phyloP scores from a whole-genome alignment of 1,140 invertebrate genomes.

The Zelostemma sp. region DNA sequence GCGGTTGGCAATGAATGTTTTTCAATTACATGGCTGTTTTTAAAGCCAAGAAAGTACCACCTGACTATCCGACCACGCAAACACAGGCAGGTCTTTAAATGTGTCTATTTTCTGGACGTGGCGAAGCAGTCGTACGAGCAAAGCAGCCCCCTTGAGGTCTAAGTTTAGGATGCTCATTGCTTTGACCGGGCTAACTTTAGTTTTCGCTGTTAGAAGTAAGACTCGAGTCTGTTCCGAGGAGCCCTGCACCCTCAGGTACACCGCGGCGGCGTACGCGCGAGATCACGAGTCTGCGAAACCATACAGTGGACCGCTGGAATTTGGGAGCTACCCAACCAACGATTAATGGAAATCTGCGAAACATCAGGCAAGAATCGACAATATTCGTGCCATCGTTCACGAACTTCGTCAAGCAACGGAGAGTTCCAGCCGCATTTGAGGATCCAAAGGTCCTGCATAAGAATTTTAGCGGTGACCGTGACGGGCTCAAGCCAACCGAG shows the following conservation, averaged over 20 bases:
- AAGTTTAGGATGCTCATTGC: slow-evolving; percentile 15
- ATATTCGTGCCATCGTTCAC: not conserved
- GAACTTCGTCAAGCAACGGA: slow-evolving; percentile 32
- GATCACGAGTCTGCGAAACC: not conserved
- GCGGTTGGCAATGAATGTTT: no score
- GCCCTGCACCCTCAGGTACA: slow-evolving; percentile 35
- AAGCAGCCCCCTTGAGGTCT: slow-evolving; percentile 19
- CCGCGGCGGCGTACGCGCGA: slow-evolving; percentile 21
- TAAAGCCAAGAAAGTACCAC: not conserved
- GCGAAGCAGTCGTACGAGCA: slow-evolving; percentile 5
- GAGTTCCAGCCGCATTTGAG: slow-evolving; percentile 34
- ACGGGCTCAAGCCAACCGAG: slow-evolving; percentile 34
- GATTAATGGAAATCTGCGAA: not conserved
- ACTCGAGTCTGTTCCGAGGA: not conserved
- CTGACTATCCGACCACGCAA: no score
- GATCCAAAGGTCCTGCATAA: slow-evolving; percentile 50
- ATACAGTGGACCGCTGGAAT: not conserved
- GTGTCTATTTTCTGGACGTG: not conserved
- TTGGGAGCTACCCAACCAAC: not conserved
- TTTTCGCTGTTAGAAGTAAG: slow-evolving; percentile 16
- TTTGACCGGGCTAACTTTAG: slow-evolving; percentile 19
- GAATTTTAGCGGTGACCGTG: slow-evolving; percentile 20
- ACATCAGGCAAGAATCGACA: not conserved
- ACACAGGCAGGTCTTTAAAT: not conserved
- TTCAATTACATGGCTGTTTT: not conserved